phyloP scores from a whole-genome alignment of 2,888 invertebrate species.

The Tachina fera region DNA sequence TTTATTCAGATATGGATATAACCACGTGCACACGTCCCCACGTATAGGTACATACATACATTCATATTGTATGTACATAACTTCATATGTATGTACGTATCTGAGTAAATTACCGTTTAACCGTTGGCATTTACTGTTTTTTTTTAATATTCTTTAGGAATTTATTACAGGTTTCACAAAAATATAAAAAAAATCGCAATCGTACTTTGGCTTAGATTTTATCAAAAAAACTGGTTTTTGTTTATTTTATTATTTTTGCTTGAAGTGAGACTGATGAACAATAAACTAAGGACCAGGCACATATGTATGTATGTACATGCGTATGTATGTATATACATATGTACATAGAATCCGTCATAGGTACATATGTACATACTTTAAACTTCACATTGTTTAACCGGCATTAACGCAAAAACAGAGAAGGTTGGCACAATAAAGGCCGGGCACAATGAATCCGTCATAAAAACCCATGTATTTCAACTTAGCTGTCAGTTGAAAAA shows the following conservation, averaged over 20 bases:
- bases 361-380: too few species aligned
- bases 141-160: slow-evolving; percentile 7
- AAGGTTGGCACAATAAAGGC: too few species aligned
- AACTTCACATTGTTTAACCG: too few species aligned
- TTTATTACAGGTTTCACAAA: slow-evolving; percentile 34
- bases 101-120: not conserved
- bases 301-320: too few species aligned
- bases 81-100: not conserved
- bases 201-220: slow-evolving; percentile 13
- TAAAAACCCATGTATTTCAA: too few species aligned
- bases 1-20: not conserved
- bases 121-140: slow-evolving; percentile 22
- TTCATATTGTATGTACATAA: not conserved
- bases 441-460: too few species aligned
- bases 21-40: not conserved
- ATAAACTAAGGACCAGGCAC: too few species aligned
- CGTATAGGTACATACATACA: too few species aligned
- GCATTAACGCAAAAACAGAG: too few species aligned
- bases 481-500: too few species aligned
- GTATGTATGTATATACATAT: too few species aligned
- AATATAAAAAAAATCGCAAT: not conserved
- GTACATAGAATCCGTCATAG: too few species aligned
- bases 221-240: slow-evolving; percentile 20
- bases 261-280: not conserved
- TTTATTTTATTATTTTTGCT: not conserved